Base-by-base conservation (phyloP, 2,888 invertebrate genomes). In the Apamea crenata region DNA sequence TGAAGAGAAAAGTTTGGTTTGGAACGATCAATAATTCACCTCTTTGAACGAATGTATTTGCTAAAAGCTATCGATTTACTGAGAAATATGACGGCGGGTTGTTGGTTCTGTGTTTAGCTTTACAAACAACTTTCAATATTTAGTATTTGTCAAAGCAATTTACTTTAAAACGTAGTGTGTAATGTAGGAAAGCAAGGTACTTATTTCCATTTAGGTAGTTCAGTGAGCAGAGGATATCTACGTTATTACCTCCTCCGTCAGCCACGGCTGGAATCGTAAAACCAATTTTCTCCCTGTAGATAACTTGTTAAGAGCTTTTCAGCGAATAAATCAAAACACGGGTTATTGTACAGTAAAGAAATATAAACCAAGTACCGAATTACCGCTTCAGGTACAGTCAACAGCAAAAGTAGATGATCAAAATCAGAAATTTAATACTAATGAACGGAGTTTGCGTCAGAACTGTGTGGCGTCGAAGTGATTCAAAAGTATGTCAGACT, bases 211-310 rank as follows among this genome's bases (percentile, higher is more conserved):
- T 69, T 61, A 83, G 53, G 72, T 83, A 68, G 85, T 77, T 82
- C 71, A 73, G 79, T 81, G 74, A 80, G 71, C 74, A 75, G 71
- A 89, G 87, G 88, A 90, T 84, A 88, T 90, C 86, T 89, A 78
- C 84, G 80, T 88, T 86, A 91, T 91, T 90, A 91, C 91, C 91
- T 85, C 74, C 82, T 88, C 87, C 85, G 83, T 78, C 87, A 67
- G 85, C 81, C 71, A 77, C 74, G 78, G 69, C 84, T 86, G 74
- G 87, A 85, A 87, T 90, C 89, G 82, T 90, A 91, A 91, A 91
- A 89, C 88, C 90, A 92, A 91, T 92, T 91, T 91, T 89, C 90
- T 91, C 81, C 81, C 84, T 84, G 75, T 83, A 87, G 80, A 85
- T 74, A 81, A 79, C 81, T 78, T 79, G 83, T 79, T 88, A 85